These are phyloP conservation scores for Bufo bufo DNA, from an alignment of 2,113 vertebrate species.

Conservation along the genomic window DNA sequence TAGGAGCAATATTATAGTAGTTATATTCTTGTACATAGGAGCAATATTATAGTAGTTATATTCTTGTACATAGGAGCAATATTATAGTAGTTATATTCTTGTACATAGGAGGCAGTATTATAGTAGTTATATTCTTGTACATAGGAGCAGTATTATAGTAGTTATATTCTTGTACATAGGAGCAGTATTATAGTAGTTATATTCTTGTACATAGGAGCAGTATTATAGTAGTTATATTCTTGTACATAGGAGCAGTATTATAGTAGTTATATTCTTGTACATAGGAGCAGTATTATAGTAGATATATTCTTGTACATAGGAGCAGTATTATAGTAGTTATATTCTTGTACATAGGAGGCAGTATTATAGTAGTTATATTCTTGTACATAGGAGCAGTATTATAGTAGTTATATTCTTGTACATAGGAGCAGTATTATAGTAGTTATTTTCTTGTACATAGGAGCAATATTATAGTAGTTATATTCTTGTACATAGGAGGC, in stretches of 20 bases:
- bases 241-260: not conserved
- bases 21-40: no score
- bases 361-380: slow-evolving; percentile 1
- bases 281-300: not conserved
- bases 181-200: not conserved
- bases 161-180: no score
- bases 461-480: no score
- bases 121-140: no score
- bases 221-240: not conserved
- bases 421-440: slow-evolving; percentile 1
- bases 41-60: no score
- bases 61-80: no score
- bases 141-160: no score
- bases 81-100: no score
- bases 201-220: not conserved
- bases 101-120: no score
- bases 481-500: no score
- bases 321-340: slow-evolving; percentile 9
- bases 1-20: no score
- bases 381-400: not conserved
- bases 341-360: not conserved
- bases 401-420: slow-evolving; percentile 8
- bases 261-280: not conserved
- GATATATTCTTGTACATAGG: not conserved
- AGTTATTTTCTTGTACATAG: not conserved